Percentiles rank a stretch among this genome's conserved stretches.
These are phyloP conservation scores for Papilio dardanus DNA, from an alignment of 1,140 invertebrate genomes.

Conservation along the genomic window DNA sequence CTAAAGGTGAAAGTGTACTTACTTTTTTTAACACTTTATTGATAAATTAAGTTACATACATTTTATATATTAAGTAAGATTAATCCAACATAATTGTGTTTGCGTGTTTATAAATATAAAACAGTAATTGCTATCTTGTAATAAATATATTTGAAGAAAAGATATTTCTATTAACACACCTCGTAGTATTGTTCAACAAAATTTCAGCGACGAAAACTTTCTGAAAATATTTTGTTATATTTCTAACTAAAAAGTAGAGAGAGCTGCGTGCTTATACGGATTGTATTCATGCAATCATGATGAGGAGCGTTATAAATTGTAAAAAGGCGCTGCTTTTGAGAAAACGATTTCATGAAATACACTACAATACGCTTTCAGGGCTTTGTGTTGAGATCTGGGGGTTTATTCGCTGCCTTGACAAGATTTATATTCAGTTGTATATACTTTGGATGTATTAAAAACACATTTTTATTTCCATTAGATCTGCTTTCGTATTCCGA, in stretches of 20 bases:
- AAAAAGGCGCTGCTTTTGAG: constrained; percentile 72
- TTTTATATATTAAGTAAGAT: neutral
- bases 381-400: constrained; percentile 66
- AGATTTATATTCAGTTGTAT: constrained; percentile 52
- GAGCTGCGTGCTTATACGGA: constrained; percentile 52
- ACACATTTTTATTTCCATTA: constrained; percentile 21
- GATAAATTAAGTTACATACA: too few relatives aligned
- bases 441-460: constrained; percentile 41
- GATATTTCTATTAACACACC: too few relatives aligned
- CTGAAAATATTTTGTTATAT: constrained; percentile 5
- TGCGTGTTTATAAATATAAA: too few relatives aligned
- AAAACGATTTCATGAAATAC: constrained; percentile 73
- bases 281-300: constrained; percentile 69
- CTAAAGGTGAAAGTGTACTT: neutral
- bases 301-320: constrained; percentile 74
- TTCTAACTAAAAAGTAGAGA: constrained; percentile 45
- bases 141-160: neutral
- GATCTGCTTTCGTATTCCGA: constrained; percentile 4
- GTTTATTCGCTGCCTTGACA: constrained; percentile 57
- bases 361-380: constrained; percentile 66
- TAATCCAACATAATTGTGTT: too few relatives aligned
- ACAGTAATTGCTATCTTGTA: neutral
- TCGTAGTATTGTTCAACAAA: neutral
- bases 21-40: too few relatives aligned
- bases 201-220: neutral